Conservation (phyloP, 1,140 invertebrate species). For the Aphis craccivora region DNA sequence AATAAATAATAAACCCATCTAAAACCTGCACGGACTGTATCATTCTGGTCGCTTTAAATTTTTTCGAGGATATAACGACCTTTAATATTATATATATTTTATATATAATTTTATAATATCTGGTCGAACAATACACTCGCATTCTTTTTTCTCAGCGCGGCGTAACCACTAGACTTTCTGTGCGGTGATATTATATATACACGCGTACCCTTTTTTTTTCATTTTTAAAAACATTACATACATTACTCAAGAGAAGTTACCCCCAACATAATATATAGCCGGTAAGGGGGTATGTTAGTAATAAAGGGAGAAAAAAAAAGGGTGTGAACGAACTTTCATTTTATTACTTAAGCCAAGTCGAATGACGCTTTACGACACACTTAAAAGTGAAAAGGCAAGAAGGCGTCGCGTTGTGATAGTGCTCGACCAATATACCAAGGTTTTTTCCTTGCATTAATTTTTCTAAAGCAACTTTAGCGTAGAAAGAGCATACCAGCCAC, state of each 20-base stretch:
- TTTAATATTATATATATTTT: background rate
- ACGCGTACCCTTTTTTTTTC: background rate
- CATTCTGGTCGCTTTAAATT: background rate
- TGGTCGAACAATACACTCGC: constrained; percentile 6
- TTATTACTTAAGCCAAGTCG: constrained; percentile 33
- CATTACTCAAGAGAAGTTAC: constrained; percentile 30
- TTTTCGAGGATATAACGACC: constrained; percentile 16
- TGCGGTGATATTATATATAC: background rate
- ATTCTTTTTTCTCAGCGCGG: background rate
- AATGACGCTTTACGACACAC: constrained; percentile 41
- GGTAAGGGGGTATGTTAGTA: constrained; percentile 20
- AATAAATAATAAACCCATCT: background rate
- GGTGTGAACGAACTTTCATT: constrained; percentile 4
- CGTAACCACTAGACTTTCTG: constrained; percentile 23
- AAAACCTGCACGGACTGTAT: background rate
- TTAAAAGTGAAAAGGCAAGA: background rate
- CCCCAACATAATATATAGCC: background rate
- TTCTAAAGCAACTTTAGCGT: background rate
- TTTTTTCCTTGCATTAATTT: constrained; percentile 34
- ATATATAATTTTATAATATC: constrained; percentile 4
- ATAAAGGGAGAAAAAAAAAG: background rate
- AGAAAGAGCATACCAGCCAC: background rate
- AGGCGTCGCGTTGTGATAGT: background rate
- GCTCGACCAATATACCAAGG: background rate
- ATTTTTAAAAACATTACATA: constrained; percentile 28